These are phyloP conservation scores for Belgica antarctica DNA, from an alignment of 2,888 invertebrate genomes.

Conservation along the genomic window DNA sequence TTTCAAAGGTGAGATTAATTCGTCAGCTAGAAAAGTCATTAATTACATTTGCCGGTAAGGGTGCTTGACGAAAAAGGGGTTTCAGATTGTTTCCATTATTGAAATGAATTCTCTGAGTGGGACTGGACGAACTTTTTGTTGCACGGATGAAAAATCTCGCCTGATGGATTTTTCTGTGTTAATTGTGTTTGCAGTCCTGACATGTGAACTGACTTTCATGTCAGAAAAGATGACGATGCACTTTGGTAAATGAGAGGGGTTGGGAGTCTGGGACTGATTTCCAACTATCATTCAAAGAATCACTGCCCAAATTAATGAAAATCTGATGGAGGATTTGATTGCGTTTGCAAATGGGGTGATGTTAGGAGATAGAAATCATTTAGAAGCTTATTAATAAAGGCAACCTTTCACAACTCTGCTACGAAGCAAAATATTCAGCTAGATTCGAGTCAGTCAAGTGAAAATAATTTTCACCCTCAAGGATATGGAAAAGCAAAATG, in stretches of 20 bases:
- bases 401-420: too few relatives aligned
- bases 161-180: not conserved
- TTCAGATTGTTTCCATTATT: slow-evolving; percentile 15
- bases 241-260: slow-evolving; percentile 6
- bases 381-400: too few relatives aligned
- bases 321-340: not conserved
- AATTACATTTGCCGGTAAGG: not conserved
- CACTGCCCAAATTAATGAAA: not conserved
- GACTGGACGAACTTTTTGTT: not conserved
- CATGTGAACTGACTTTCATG: not conserved
- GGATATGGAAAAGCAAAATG: too few relatives aligned
- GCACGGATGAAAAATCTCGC: not conserved
- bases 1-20: slow-evolving; percentile 1
- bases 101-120: slow-evolving; percentile 7
- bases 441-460: too few relatives aligned
- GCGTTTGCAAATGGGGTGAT: too few relatives aligned
- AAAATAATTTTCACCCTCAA: too few relatives aligned
- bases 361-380: too few relatives aligned
- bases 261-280: slow-evolving; percentile 1
- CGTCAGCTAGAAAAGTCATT: not conserved
- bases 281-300: not conserved
- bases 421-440: too few relatives aligned
- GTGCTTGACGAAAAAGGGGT: slow-evolving; percentile 8
- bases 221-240: slow-evolving; percentile 14
- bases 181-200: not conserved